These are phyloP conservation scores for Anableps anableps DNA, from an alignment of 2,797 vertebrate genomes.

Conservation along the genomic window DNA sequence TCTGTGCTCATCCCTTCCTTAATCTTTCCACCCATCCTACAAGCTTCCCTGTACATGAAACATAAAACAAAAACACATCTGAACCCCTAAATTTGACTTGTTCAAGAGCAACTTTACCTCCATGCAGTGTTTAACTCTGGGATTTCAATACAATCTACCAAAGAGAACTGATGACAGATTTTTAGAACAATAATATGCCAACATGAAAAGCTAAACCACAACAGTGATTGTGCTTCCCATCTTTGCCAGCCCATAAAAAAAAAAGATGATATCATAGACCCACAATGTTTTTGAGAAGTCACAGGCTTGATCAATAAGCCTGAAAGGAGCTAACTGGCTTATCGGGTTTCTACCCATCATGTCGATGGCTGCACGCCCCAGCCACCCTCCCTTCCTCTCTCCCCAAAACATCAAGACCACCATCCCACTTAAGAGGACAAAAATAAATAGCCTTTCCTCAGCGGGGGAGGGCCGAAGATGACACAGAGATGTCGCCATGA, in stretches of 20 bases:
- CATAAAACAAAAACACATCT: neutral
- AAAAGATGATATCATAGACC: constrained; percentile 48
- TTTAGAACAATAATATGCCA: neutral
- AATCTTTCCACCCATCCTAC: too few species aligned
- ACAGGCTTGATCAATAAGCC: constrained; percentile 66
- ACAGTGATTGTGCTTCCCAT: constrained; percentile 5
- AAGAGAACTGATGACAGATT: neutral
- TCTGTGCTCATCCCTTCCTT: too few species aligned
- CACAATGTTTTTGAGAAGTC: constrained; percentile 52
- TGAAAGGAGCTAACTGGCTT: constrained; percentile 45
- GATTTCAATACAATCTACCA: neutral
- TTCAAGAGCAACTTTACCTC: neutral
- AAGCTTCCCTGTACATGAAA: too few species aligned
- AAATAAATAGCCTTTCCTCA: constrained; percentile 68
- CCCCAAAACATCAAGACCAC: constrained; percentile 13
- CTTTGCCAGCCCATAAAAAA: constrained; percentile 17
- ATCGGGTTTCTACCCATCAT: constrained; percentile 70
- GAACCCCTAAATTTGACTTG: neutral
- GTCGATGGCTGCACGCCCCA: constrained; percentile 36
- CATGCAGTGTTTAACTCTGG: neutral
- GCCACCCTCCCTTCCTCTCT: constrained; percentile 17
- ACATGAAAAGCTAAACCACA: neutral
- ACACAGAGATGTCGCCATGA: constrained; percentile 65
- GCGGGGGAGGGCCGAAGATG: constrained; percentile 49
- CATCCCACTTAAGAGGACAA: constrained; percentile 61